These are phyloP conservation scores for Choristoneura rosaceana DNA, from an alignment of 2,888 invertebrate genomes.

Conservation along the genomic window DNA sequence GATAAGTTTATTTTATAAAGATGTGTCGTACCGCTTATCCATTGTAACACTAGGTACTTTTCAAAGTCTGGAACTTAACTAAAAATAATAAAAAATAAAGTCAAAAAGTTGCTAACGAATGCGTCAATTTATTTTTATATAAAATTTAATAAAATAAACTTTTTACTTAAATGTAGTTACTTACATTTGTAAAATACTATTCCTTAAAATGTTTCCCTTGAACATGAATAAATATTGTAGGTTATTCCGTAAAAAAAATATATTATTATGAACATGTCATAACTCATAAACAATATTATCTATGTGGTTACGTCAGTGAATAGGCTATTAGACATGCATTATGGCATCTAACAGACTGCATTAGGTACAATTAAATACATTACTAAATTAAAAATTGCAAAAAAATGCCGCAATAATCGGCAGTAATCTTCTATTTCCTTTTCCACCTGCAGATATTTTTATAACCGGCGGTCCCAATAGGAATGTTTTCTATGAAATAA, in stretches of 20 bases:
- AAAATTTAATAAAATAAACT: too few relatives aligned
- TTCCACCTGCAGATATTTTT: conserved; percentile 37
- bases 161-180: too few relatives aligned
- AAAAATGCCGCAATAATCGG: conserved; percentile 17
- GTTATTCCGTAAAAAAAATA: neutral
- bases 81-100: too few relatives aligned
- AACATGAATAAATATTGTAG: neutral
- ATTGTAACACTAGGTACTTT: neutral
- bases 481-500: conserved; percentile 39
- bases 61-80: neutral
- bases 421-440: conserved; percentile 25
- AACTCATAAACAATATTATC: neutral
- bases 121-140: too few relatives aligned
- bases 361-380: neutral
- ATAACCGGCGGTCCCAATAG: conserved; percentile 33
- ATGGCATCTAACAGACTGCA: neutral
- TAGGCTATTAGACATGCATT: neutral
- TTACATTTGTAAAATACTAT: too few relatives aligned
- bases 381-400: conserved; percentile 9
- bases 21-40: neutral
- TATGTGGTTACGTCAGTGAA: neutral
- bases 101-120: too few relatives aligned
- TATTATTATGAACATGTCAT: neutral
- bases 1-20: conserved; percentile 18
- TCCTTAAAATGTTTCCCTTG: too few relatives aligned